Conservation (phyloP, 1,140 invertebrate species). For the Drosophila athabasca region DNA sequence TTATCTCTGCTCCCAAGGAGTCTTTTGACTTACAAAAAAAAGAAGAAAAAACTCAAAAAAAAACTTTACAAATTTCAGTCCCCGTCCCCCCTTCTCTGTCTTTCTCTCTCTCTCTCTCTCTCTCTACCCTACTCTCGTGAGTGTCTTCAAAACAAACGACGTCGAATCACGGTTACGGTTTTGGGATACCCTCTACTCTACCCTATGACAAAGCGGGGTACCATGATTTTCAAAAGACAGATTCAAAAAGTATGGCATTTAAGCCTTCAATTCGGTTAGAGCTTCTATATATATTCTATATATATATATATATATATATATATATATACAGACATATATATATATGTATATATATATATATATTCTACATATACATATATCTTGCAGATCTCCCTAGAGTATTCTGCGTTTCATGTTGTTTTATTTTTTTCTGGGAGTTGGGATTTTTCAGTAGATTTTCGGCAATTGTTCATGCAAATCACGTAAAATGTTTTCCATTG, state of each 20-base stretch:
- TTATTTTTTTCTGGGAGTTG: neutral
- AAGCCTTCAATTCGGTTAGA: no score
- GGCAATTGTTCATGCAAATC: conserved; percentile 62
- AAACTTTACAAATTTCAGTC: no score
- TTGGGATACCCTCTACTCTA: neutral
- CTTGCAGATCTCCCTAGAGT: no score
- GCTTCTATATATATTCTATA: no score
- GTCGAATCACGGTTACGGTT: conserved; percentile 10
- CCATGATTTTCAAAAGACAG: neutral
- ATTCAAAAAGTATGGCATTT: no score
- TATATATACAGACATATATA: no score
- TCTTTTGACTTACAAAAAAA: neutral
- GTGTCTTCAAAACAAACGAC: conserved; percentile 9
- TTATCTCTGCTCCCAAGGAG: conserved; percentile 17
- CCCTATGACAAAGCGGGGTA: neutral
- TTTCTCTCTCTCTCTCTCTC: no score
- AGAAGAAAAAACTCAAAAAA: conserved; percentile 9
- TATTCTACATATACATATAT: no score
- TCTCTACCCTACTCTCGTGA: no score
- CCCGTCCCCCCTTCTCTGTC: neutral
- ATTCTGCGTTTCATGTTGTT: neutral
- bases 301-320: no score
- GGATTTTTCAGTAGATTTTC: conserved; percentile 2
- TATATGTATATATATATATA: no score
- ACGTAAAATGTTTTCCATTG: conserved; percentile 59